Evolutionary conservation across 2,888 invertebrate species (phyloP).

Genomic region (Drosophila percnosoma): DNA sequence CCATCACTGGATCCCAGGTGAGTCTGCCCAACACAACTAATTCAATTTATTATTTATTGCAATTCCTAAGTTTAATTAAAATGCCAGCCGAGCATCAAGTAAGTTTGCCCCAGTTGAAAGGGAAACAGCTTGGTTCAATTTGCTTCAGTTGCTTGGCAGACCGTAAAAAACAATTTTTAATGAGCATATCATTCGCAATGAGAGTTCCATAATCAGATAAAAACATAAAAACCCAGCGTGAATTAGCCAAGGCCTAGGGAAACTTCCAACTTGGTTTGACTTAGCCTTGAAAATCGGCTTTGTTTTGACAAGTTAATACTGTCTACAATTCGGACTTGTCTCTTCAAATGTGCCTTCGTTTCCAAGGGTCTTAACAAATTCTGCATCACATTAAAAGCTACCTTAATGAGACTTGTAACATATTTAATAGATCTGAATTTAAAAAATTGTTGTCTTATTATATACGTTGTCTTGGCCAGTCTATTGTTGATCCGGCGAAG

Average conservation of each 20-base stretch:
- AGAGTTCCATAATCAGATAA: neutral
- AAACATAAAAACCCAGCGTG: neutral
- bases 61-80: neutral
- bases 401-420: too few relatives aligned
- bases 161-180: neutral
- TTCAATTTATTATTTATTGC: neutral
- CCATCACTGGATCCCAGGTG: conserved; percentile 84
- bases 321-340: neutral
- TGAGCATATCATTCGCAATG: neutral
- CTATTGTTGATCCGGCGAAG: neutral
- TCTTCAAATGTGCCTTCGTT: neutral
- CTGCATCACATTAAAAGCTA: too few relatives aligned
- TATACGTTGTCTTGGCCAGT: neutral
- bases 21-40: conserved; percentile 50
- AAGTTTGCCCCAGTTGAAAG: neutral
- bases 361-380: too few relatives aligned
- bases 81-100: neutral
- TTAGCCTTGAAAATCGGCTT: neutral
- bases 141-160: neutral
- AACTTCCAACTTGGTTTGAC: neutral
- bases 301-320: neutral
- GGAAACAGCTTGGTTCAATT: neutral
- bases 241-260: neutral
- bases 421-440: too few relatives aligned
- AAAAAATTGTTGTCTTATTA: neutral